Evolutionary conservation across 2,888 invertebrate genomes (phyloP).

Genomic region (Hesperia comma): DNA sequence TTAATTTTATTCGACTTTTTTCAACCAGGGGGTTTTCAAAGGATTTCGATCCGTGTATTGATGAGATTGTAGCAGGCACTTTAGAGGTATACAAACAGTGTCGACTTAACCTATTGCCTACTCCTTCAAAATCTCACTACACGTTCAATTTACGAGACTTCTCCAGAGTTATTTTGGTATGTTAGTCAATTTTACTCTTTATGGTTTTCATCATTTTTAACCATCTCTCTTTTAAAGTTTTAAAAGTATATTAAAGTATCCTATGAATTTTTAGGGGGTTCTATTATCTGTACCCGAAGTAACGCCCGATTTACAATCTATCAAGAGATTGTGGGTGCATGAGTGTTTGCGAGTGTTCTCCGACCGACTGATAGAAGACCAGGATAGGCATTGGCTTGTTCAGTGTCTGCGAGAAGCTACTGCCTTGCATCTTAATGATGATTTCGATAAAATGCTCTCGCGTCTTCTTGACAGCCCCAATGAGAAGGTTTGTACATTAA

Average conservation of each 20-base stretch:
- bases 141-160: constrained; percentile 97
- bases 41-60: constrained; percentile 96
- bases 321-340: constrained; percentile 97
- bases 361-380: constrained; percentile 94
- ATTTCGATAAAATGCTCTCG: constrained; percentile 88
- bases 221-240: neutral
- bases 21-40: constrained; percentile 93
- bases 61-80: constrained; percentile 94
- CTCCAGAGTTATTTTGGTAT: constrained; percentile 93
- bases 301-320: constrained; percentile 91
- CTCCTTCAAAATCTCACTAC: constrained; percentile 97
- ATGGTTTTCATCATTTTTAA: neutral
- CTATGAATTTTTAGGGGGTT: constrained; percentile 87
- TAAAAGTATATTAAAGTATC: neutral
- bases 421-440: constrained; percentile 83
- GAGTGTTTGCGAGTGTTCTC: constrained; percentile 96
- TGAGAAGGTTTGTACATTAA: constrained; percentile 51
- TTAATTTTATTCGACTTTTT: neutral
- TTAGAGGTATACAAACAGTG: constrained; percentile 94
- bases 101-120: constrained; percentile 92
- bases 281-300: constrained; percentile 96
- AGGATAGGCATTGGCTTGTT: constrained; percentile 92
- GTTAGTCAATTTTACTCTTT: neutral
- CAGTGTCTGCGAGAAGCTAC: constrained; percentile 86
- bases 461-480: constrained; percentile 77